These are phyloP conservation scores for Mimachlamys varia DNA, from an alignment of 2,888 invertebrate genomes.

Conservation along the genomic window DNA sequence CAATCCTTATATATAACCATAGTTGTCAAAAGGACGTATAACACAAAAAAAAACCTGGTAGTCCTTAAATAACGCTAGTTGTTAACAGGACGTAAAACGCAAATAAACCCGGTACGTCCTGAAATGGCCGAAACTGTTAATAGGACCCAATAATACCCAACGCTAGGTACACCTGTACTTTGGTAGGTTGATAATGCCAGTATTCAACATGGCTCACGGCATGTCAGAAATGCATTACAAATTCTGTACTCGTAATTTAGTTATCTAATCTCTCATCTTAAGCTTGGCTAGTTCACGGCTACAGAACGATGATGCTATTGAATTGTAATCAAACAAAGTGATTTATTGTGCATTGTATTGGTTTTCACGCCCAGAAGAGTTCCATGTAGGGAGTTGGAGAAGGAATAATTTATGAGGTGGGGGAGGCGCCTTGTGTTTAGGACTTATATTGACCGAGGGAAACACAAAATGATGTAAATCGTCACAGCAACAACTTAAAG, in stretches of 20 bases:
- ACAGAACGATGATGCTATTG: not conserved
- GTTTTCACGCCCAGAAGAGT: not conserved
- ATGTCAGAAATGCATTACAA: not conserved
- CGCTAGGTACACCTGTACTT: not conserved
- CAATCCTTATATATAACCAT: too few relatives aligned
- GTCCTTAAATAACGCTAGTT: too few relatives aligned
- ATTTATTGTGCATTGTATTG: not conserved
- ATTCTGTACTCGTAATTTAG: not conserved
- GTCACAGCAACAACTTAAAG: not conserved
- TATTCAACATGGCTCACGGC: not conserved
- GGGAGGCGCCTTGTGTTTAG: not conserved
- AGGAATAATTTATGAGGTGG: conserved; percentile 16
- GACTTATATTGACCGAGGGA: not conserved
- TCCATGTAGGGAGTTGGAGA: not conserved
- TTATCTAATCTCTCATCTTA: conserved; percentile 10
- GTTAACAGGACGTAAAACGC: too few relatives aligned
- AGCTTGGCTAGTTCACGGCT: not conserved
- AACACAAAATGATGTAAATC: not conserved
- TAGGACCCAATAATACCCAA: too few relatives aligned
- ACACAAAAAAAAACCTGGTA: too few relatives aligned
- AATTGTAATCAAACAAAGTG: conserved; percentile 7
- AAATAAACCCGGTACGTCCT: too few relatives aligned
- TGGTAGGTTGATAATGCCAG: not conserved
- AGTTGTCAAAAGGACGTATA: too few relatives aligned
- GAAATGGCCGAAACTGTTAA: too few relatives aligned